Evolutionary conservation across 2,113 vertebrate genomes (phyloP), one percentile per base, ranked within the genome.

Genomic region (Rutilus rutilus): DNA sequence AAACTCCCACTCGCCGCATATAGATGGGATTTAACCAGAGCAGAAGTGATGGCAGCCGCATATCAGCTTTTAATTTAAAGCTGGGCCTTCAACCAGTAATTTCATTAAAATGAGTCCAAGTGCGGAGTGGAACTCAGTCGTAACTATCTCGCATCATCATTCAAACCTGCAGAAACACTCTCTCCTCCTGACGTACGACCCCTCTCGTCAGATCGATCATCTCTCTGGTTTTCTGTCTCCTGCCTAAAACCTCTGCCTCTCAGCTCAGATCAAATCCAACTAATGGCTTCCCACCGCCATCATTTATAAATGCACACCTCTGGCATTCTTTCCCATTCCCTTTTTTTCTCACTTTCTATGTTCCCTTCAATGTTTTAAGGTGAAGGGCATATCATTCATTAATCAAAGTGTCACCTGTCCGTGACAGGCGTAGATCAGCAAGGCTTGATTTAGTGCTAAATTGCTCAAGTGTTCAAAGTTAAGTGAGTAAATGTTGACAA

Each of bases 1-100:
- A 52, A 77, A 77, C 75, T 77, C 75, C 75, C 75, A 54, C 75
- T 79, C 54, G 5, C 45, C 10, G 42, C 80, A 71, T 83, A 73
- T 54, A 83, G 65, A 83, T 57, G 82, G 33, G 50, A 71, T 83
- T 83, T 83, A 83, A 83, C 81, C 67, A 10, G 21, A 83, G 82
- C 82, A 83, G 52, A 83, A 83, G 65, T 73, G 67, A 83, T 83
- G 67, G 81, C 33, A 54, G 65, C 45, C 62, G n/a, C 82, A 83
- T 27, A 83, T 83, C 81, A 83, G 67, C 82, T 73, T 83, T 83
- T 83, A 73, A 83, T 83, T 83, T 83, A 83, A 83, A 52, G 82
- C 82, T 73, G 82, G 52, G 64, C 82, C 82, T 83, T 83, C 82
- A 83, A 73, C 82, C 82, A 83, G 82, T 83, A 83, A 83, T 83